phyloP scores from a whole-genome alignment of 1,140 invertebrate species.

The Atta colombica region DNA sequence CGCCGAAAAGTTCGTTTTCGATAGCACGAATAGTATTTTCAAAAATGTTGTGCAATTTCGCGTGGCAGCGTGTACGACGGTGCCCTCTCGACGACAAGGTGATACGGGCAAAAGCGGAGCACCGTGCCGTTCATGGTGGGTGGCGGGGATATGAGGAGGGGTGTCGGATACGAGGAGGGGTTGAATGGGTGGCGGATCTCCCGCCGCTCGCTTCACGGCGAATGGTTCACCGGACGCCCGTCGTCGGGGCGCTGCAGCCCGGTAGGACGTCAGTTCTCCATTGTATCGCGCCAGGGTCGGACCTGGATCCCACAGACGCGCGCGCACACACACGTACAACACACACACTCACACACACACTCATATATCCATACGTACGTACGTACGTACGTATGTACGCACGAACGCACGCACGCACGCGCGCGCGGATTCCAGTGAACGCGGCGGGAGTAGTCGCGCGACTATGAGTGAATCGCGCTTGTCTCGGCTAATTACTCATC shows the following conservation, averaged over 20 bases:
- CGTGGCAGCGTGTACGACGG: constrained; percentile 51
- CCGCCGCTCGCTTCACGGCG: constrained; percentile 67
- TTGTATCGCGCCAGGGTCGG: constrained; percentile 78
- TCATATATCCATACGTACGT: background rate
- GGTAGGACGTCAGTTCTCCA: constrained; percentile 81
- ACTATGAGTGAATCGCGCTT: constrained; percentile 48
- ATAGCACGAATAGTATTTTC: background rate
- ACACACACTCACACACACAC: background rate
- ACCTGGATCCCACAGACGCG: constrained; percentile 47
- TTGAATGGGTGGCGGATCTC: constrained; percentile 64
- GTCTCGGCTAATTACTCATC: background rate
- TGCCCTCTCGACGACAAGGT: constrained; percentile 63
- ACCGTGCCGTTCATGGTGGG: constrained; percentile 26
- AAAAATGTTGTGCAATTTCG: constrained; percentile 28
- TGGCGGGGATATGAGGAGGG: constrained; percentile 18
- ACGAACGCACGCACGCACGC: constrained; percentile 39
- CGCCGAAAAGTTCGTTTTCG: constrained; percentile 28
- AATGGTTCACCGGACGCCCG: constrained; percentile 78
- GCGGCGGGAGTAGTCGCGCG: constrained; percentile 20
- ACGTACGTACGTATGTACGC: background rate
- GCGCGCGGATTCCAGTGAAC: constrained; percentile 25
- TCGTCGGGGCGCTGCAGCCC: constrained; percentile 80
- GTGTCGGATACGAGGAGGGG: constrained; percentile 20
- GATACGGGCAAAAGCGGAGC: constrained; percentile 39
- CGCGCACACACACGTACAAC: background rate